Base-by-base conservation (phyloP, 2,113 vertebrate species). In the Sinosuthora webbiana region DNA sequence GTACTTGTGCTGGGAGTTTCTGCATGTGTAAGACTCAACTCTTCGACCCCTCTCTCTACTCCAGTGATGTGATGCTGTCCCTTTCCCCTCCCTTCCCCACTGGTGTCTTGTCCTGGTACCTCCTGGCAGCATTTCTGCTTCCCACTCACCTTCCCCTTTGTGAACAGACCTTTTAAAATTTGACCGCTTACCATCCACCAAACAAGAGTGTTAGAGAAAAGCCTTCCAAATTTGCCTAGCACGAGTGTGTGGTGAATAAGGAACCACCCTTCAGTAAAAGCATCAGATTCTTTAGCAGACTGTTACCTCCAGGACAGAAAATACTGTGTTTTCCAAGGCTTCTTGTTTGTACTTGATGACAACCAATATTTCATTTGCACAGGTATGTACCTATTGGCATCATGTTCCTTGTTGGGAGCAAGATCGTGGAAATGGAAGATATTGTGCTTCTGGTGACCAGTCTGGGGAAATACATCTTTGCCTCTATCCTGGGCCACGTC, bases 351-450 rank as follows among this genome's bases (percentile, higher is more conserved):
- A 33, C 22, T 67, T 90, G 44, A 56, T 67, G 64, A 78, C 63
- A 59, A 49, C 12, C 67, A 45, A 2, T 78, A 30, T 90, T 92
- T 92, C 37, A 17, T 95, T 96, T 55, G 10, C 92, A 64, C 97
- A 99, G 99, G 99, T 99, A 99, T 8, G 98, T 99, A 23, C 99
- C 99, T 16, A 97, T 99, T 75, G 99, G 99, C 91, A 99, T 99
- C 95, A 99, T 98, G 98, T 99, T 99, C 97, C 98, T 99, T 81
- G 98, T 99, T 77, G 99, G 99, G 92, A 99, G 99, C 98, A 99
- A 99, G 98, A 99, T 99, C 60, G 98, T 99, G 67, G 99, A 99
- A 97, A 99, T 99, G 99, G 99, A 99, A 90, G 98, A 99, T 92
- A 98, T 99, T 55, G 60, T 99, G 37, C 94, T 98, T 70, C 95